These are phyloP conservation scores for Avahi laniger DNA, from an alignment of 2,797 vertebrate species.

Conservation along the genomic window DNA sequence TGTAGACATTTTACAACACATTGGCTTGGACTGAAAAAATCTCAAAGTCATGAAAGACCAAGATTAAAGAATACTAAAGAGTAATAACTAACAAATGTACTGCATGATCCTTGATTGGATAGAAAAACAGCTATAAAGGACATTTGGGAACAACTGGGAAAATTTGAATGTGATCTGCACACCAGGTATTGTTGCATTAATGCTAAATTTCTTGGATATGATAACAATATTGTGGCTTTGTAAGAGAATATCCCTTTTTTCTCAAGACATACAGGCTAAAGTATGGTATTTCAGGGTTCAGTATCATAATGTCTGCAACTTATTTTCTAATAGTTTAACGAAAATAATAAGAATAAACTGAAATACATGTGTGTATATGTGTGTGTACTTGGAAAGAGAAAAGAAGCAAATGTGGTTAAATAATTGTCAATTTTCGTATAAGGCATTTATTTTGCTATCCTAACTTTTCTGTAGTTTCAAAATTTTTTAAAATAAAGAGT, in stretches of 20 bases:
- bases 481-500: background rate
- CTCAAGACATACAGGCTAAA: background rate
- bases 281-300: background rate
- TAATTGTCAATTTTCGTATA: background rate
- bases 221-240: background rate
- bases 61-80: background rate
- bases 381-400: background rate
- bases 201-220: background rate
- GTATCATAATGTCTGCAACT: background rate
- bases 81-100: background rate
- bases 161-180: slow-evolving; percentile 7
- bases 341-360: background rate
- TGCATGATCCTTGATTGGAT: background rate
- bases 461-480: background rate
- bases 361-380: background rate
- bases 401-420: background rate
- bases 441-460: background rate
- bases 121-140: background rate
- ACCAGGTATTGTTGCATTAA: background rate
- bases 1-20: background rate
- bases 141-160: background rate
- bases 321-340: background rate
- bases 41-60: background rate
- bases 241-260: background rate
- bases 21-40: background rate